Evolutionary conservation across 2,797 vertebrate genomes (phyloP), one percentile per base, ranked within the genome.

Genomic region (Distichodus sexfasciatus): DNA sequence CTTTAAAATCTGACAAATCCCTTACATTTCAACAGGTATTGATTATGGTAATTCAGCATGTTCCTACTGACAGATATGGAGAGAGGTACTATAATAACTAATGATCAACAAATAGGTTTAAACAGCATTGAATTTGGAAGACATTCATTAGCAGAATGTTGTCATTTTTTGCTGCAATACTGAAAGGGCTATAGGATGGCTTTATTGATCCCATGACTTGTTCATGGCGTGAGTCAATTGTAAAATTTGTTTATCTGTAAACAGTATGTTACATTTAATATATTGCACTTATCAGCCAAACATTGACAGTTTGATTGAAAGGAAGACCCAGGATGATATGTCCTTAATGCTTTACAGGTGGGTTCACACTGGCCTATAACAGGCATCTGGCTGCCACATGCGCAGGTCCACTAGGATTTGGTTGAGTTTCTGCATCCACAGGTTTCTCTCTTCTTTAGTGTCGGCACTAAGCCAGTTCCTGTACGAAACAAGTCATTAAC

Each of bases 401-500:
- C 94, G 94, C 77, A 98, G 91, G 69, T 99, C 97, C 80, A 94
- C 60, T 17, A 99, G 82, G 46, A 96, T 92, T 85, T 98, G 96
- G 84, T 98, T 99, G 72, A 99, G 90, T 43, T 95, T 96, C 72
- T 89, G 93, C 96, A 99, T 96, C 96, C 97, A 99, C 72, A 98
- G 88, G 46, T 95, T 97, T 71, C 97, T 90, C 41, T 99, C 97
- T 0, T 97, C 97, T 77, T 97, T 98, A 1, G 95, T 98, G 81
- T 99, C 97, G 0, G 97, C 96, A 19, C 95, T 94, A 50, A 99
- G 86, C 97, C 96, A 99, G 86, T 98, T 96, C 80, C 97, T 99
- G 84, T 19, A 73, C n/a, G 17, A n/a, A n/a, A n/a, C n/a, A n/a
- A n/a, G n/a, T n/a, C n/a, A n/a, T n/a, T n/a, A n/a, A n/a, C n/a